phyloP scores from a whole-genome alignment of 2,113 vertebrate species.

The Lanius collurio region DNA sequence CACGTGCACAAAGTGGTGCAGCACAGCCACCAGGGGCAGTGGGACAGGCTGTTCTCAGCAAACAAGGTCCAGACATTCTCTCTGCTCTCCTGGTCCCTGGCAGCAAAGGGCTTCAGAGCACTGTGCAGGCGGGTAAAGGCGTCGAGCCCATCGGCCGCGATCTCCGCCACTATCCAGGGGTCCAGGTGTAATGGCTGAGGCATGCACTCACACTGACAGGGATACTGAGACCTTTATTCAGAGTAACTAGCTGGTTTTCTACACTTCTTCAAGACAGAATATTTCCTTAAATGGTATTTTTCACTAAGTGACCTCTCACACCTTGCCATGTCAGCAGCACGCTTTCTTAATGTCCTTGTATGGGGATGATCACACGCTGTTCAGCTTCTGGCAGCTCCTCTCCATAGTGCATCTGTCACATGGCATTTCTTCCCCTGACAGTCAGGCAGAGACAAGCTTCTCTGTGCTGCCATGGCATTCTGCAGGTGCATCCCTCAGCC shows the following conservation, averaged over 20 bases:
- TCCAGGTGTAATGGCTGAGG: slow-evolving; percentile 59
- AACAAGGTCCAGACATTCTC: slow-evolving; percentile 82
- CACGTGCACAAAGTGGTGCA: slow-evolving; percentile 82
- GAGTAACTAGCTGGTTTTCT: neutral
- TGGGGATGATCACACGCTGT: neutral
- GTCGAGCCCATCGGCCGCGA: slow-evolving; percentile 52
- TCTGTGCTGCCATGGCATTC: neutral
- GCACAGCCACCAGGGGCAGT: slow-evolving; percentile 78
- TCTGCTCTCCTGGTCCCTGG: neutral
- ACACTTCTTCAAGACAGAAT: neutral
- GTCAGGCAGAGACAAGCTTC: neutral
- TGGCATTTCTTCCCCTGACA: neutral
- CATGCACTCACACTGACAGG: neutral
- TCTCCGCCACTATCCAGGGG: slow-evolving; percentile 59
- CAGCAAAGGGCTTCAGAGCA: slow-evolving; percentile 63
- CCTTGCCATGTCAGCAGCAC: neutral
- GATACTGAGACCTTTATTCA: neutral
- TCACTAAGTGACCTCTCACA: neutral
- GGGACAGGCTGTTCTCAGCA: slow-evolving; percentile 69
- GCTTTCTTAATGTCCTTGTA: neutral
- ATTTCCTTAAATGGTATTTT: neutral
- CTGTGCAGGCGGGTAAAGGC: slow-evolving; percentile 74
- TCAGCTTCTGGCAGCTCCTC: neutral
- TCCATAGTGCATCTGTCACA: neutral
- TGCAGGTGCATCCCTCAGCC: neutral